Conservation (phyloP, 2,888 invertebrate genomes). For the Anthoptus insignis region DNA sequence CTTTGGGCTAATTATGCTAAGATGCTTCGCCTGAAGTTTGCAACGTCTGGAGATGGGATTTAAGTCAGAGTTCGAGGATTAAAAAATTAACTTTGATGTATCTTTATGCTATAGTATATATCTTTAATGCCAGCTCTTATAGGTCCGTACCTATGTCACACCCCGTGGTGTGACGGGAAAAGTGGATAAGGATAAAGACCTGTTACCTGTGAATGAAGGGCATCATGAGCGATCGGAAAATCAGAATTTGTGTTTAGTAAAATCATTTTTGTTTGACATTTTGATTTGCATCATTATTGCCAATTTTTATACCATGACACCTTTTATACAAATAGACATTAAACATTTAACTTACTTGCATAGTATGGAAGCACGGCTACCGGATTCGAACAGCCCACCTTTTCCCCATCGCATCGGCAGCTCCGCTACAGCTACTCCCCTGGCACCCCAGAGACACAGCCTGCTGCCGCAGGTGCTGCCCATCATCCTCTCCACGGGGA, state of each 20-base stretch:
- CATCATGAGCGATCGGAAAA: too few species aligned
- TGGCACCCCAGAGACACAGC: constrained; percentile 90
- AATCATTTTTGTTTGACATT: too few species aligned
- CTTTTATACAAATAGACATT: background rate
- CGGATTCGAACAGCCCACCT: constrained; percentile 89
- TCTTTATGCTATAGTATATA: too few species aligned
- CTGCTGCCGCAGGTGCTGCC: constrained; percentile 90
- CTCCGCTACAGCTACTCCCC: constrained; percentile 90
- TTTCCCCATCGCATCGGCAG: constrained; percentile 92
- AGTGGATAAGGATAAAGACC: too few species aligned
- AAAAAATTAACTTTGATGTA: constrained; percentile 22
- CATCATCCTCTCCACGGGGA: constrained; percentile 89
- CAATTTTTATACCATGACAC: too few species aligned
- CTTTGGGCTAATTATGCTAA: constrained; percentile 83
- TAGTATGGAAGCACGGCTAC: constrained; percentile 88
- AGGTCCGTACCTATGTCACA: too few species aligned
- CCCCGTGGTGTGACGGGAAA: too few species aligned
- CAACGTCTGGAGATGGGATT: constrained; percentile 68
- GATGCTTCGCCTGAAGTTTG: constrained; percentile 70
- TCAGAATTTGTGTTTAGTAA: too few species aligned
- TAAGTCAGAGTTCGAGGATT: constrained; percentile 58
- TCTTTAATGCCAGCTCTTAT: too few species aligned
- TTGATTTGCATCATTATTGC: too few species aligned
- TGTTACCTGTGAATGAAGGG: too few species aligned
- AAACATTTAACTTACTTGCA: constrained; percentile 89